Conservation (phyloP, 2,888 invertebrate species). For the Tribolium freemani region DNA sequence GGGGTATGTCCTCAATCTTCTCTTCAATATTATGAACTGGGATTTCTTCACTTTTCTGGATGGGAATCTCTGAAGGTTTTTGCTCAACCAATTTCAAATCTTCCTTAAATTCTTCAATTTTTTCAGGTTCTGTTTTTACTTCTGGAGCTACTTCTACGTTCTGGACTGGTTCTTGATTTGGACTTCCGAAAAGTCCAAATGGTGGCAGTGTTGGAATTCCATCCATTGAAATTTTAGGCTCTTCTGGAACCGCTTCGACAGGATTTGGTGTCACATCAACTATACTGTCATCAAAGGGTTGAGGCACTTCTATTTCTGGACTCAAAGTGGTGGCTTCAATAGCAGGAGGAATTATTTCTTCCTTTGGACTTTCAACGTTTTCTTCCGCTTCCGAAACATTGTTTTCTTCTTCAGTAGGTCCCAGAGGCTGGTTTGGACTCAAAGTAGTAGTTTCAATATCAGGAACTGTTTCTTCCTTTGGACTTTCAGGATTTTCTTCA, state of each 20-base stretch:
- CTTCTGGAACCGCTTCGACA: background rate
- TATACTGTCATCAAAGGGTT: conserved; percentile 23
- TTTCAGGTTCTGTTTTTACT: background rate
- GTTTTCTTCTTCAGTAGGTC: conserved; percentile 4
- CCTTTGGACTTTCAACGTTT: background rate
- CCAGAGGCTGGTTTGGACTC: background rate
- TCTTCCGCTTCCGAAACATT: background rate
- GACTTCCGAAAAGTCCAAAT: conserved; percentile 10
- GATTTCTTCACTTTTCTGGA: conserved; percentile 22
- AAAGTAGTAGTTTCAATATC: background rate
- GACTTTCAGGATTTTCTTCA: background rate
- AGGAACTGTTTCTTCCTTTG: background rate
- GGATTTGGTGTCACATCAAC: conserved; percentile 46
- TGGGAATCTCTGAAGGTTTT: conserved; percentile 22
- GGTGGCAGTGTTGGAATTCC: conserved; percentile 18
- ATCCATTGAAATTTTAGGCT: background rate
- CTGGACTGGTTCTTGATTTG: background rate
- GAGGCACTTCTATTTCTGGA: conserved; percentile 36
- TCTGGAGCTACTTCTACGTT: background rate
- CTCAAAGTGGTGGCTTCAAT: conserved; percentile 28
- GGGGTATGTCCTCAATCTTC: background rate
- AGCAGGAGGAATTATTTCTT: background rate
- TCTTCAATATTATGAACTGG: background rate
- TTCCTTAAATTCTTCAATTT: background rate
- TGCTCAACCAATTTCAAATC: background rate